These are phyloP conservation scores for Drosophila burlai DNA, from an alignment of 1,140 invertebrate genomes.

Conservation along the genomic window DNA sequence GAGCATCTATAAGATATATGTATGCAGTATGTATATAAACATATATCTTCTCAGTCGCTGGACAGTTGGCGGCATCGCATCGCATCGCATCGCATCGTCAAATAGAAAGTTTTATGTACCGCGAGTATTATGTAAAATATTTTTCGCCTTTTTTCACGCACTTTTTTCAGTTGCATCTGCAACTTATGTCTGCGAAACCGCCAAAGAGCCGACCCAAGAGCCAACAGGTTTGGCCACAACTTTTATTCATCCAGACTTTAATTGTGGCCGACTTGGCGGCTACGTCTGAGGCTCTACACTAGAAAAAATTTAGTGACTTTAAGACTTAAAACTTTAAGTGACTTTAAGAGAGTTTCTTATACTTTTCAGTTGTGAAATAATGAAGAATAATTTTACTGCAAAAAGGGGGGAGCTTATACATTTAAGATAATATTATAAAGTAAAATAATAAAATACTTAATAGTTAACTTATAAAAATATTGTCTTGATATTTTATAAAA, in stretches of 20 bases:
- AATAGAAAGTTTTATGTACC: conserved; percentile 64
- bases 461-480: background rate
- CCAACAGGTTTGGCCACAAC: conserved; percentile 60
- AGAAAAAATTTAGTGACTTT: background rate
- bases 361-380: background rate
- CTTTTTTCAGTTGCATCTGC: conserved; percentile 52
- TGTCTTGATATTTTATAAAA: background rate
- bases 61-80: conserved; percentile 34
- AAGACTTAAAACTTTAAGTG: too few relatives aligned
- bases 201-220: conserved; percentile 49
- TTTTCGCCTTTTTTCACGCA: conserved; percentile 36
- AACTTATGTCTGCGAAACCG: conserved; percentile 48
- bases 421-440: background rate
- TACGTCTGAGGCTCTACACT: conserved; percentile 31
- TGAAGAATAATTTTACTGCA: background rate
- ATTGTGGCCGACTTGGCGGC: conserved; percentile 52
- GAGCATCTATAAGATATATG: conserved; percentile 35
- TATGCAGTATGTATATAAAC: background rate
- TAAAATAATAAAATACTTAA: background rate
- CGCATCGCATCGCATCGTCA: conserved; percentile 49
- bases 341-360: background rate
- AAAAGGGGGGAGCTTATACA: background rate
- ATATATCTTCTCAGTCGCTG: conserved; percentile 19
- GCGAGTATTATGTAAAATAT: conserved; percentile 66
- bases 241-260: conserved; percentile 56